These are phyloP conservation scores for Drosophila lowei DNA, from an alignment of 1,140 invertebrate species.

Conservation along the genomic window DNA sequence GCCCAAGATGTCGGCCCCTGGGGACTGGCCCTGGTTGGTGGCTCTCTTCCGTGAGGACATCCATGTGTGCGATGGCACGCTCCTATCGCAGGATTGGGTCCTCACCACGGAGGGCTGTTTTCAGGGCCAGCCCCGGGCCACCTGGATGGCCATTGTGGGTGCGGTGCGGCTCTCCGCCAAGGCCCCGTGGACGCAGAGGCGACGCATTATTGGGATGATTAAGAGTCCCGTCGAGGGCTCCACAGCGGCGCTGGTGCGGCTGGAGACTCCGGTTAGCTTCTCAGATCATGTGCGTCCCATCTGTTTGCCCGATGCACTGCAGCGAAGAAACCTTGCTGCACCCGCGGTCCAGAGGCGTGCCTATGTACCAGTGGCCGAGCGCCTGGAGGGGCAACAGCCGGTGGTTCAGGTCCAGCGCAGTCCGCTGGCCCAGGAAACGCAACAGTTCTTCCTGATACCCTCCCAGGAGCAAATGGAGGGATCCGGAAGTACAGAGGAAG, in stretches of 20 bases:
- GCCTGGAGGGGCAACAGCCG: conserved; percentile 48
- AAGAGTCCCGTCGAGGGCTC: conserved; percentile 95
- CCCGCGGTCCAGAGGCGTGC: conserved; percentile 59
- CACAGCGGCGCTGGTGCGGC: conserved; percentile 90
- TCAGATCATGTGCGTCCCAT: conserved; percentile 93
- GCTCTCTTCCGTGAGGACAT: conserved; percentile 91
- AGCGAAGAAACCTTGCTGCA: conserved; percentile 61
- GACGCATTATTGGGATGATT: conserved; percentile 92
- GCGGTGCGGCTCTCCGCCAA: conserved; percentile 89
- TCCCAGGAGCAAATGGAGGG: conserved; percentile 48
- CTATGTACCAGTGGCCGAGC: conserved; percentile 72
- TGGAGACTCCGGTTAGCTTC: conserved; percentile 89
- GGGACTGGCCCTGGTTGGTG: conserved; percentile 96
- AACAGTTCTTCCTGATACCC: conserved; percentile 77
- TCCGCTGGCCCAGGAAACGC: conserved; percentile 68
- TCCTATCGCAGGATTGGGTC: conserved; percentile 91
- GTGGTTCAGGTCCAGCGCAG: conserved; percentile 6
- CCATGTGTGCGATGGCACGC: conserved; percentile 94
- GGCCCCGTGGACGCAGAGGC: conserved; percentile 94
- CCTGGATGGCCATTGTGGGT: conserved; percentile 92
- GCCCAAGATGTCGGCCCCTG: conserved; percentile 88
- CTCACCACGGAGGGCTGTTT: conserved; percentile 95
- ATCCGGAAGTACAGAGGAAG: conserved; percentile 16
- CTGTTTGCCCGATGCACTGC: conserved; percentile 87
- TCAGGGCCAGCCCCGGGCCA: conserved; percentile 93